phyloP scores from a whole-genome alignment of 2,113 vertebrate genomes.

The Origma solitaria region DNA sequence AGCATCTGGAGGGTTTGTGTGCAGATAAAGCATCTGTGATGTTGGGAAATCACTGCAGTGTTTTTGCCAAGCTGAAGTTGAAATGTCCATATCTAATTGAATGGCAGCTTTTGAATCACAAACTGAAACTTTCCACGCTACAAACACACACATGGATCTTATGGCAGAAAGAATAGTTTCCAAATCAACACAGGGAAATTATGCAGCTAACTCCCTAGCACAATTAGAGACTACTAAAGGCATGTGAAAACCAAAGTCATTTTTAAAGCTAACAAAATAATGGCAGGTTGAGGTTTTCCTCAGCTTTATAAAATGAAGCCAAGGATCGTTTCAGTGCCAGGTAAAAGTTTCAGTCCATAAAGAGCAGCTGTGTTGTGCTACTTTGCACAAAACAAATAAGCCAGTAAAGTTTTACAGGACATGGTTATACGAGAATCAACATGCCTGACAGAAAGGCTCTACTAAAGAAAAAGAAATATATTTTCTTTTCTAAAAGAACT shows the following conservation, averaged over 20 bases:
- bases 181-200: constrained; percentile 40
- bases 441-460: constrained; percentile 28
- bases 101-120: constrained; percentile 53
- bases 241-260: constrained; percentile 56
- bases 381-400: constrained; percentile 46
- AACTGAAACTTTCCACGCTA: constrained; percentile 38
- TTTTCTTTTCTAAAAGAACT: constrained; percentile 24
- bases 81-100: constrained; percentile 53
- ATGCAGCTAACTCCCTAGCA: constrained; percentile 1
- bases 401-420: constrained; percentile 42
- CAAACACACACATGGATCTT: constrained; percentile 27
- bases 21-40: constrained; percentile 57
- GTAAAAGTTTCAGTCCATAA: constrained; percentile 23
- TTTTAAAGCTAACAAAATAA: constrained; percentile 68
- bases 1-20: constrained; percentile 55
- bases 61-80: constrained; percentile 52
- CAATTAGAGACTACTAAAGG: constrained; percentile 8
- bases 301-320: constrained; percentile 36
- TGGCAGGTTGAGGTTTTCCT: constrained; percentile 55
- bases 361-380: constrained; percentile 33
- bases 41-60: constrained; percentile 40
- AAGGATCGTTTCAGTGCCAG: constrained; percentile 40
- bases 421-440: constrained; percentile 28
- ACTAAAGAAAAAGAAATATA: not conserved
- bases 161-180: constrained; percentile 31